Conservation (phyloP, 2,113 vertebrate species). For the Hymenochirus boettgeri region DNA sequence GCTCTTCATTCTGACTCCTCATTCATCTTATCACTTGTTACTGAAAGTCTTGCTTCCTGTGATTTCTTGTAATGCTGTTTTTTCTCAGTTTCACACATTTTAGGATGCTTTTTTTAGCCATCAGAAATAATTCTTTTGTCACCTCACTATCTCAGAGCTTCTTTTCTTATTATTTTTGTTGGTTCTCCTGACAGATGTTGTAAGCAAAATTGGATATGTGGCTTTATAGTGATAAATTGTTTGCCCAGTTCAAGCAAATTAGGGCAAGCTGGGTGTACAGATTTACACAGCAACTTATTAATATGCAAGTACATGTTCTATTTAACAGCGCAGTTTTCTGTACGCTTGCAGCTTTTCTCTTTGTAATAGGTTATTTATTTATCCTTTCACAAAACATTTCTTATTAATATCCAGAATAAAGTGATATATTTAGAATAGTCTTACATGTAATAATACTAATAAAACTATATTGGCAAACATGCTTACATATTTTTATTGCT, state of each 20-base stretch:
- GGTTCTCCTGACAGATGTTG: not conserved
- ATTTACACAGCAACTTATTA: not conserved
- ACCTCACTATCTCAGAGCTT: not conserved
- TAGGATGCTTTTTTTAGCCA: not conserved
- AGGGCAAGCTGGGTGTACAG: not conserved
- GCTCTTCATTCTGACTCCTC: conserved; percentile 1
- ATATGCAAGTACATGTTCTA: not conserved
- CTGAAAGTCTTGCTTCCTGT: not conserved
- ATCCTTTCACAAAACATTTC: too few relatives aligned
- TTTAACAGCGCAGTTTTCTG: too few relatives aligned
- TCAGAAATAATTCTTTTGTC: conserved; percentile 1
- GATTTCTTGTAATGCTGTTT: not conserved
- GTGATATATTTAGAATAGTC: too few relatives aligned
- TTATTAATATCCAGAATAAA: too few relatives aligned
- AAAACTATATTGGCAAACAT: too few relatives aligned
- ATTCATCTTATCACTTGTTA: conserved; percentile 5
- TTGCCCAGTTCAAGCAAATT: not conserved
- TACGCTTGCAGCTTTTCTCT: too few relatives aligned
- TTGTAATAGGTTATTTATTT: too few relatives aligned
- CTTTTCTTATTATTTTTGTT: not conserved
- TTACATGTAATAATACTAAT: too few relatives aligned
- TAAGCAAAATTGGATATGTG: not conserved
- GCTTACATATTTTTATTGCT: too few relatives aligned
- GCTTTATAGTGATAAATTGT: not conserved
- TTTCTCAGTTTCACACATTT: not conserved